These are phyloP conservation scores for Melanargia galathea DNA, from an alignment of 2,888 invertebrate genomes.

Conservation along the genomic window DNA sequence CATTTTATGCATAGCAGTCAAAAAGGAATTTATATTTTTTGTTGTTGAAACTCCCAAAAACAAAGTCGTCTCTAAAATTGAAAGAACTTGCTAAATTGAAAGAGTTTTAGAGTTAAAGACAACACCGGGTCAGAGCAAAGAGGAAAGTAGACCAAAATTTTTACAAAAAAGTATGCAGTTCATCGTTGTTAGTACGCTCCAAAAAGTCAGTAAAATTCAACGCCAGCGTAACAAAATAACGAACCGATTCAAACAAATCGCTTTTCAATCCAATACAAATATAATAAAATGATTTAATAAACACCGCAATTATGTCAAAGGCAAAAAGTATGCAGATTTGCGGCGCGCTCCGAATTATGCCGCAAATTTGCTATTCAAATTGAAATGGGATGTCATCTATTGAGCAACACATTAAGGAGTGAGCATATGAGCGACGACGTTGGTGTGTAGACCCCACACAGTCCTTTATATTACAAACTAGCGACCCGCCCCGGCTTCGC, in stretches of 20 bases:
- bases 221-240: conserved; percentile 3
- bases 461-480: too few species aligned
- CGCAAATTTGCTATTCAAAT: conserved; percentile 57
- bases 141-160: neutral
- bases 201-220: neutral
- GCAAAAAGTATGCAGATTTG: conserved; percentile 56
- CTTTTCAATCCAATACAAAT: conserved; percentile 25
- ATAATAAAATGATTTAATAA: conserved; percentile 40
- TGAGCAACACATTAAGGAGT: neutral
- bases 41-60: neutral
- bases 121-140: neutral
- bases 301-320: conserved; percentile 41
- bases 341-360: conserved; percentile 56
- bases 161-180: neutral
- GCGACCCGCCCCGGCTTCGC: too few species aligned
- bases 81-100: neutral
- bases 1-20: too few species aligned
- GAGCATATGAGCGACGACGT: neutral
- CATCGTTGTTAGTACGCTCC: neutral
- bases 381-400: conserved; percentile 52
- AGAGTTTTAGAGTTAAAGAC: neutral
- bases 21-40: too few species aligned
- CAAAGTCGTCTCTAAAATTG: neutral
- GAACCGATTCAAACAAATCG: conserved; percentile 22
- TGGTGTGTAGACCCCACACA: neutral